Conservation (phyloP, 2,797 vertebrate species). For the Holocentrus rufus region DNA sequence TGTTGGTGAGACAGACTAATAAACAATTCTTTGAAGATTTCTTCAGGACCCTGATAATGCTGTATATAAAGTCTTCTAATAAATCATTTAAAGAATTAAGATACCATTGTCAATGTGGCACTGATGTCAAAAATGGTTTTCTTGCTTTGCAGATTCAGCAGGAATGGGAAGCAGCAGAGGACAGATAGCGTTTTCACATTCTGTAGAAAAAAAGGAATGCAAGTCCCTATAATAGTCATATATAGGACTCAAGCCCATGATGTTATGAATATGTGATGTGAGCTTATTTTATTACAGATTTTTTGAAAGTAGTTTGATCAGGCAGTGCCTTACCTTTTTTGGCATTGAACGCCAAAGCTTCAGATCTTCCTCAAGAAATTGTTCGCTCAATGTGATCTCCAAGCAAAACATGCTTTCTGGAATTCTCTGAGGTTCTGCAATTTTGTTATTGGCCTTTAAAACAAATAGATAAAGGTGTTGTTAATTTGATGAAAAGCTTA, state of each 20-base stretch:
- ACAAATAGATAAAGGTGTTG: neutral
- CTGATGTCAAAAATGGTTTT: constrained; percentile 50
- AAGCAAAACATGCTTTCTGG: constrained; percentile 51
- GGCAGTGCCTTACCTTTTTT: constrained; percentile 35
- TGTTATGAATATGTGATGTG: neutral
- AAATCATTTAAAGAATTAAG: neutral
- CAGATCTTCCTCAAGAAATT: constrained; percentile 40
- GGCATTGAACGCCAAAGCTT: constrained; percentile 24
- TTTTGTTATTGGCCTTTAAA: constrained; percentile 65
- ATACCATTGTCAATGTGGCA: constrained; percentile 13
- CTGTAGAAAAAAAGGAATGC: constrained; percentile 33
- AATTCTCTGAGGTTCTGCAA: constrained; percentile 33
- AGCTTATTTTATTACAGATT: neutral
- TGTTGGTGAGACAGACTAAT: neutral
- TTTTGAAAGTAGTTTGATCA: too few relatives aligned
- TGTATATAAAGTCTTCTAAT: neutral
- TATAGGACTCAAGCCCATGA: neutral
- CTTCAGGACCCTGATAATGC: neutral
- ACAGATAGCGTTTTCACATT: constrained; percentile 21
- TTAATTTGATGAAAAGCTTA: too few relatives aligned
- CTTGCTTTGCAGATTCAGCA: constrained; percentile 74
- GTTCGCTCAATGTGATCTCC: neutral
- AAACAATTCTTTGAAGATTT: neutral
- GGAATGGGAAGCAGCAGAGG: constrained; percentile 62
- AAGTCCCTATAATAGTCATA: too few relatives aligned